Conservation (phyloP, 2,113 vertebrate species). For the Chunga burmeisteri region DNA sequence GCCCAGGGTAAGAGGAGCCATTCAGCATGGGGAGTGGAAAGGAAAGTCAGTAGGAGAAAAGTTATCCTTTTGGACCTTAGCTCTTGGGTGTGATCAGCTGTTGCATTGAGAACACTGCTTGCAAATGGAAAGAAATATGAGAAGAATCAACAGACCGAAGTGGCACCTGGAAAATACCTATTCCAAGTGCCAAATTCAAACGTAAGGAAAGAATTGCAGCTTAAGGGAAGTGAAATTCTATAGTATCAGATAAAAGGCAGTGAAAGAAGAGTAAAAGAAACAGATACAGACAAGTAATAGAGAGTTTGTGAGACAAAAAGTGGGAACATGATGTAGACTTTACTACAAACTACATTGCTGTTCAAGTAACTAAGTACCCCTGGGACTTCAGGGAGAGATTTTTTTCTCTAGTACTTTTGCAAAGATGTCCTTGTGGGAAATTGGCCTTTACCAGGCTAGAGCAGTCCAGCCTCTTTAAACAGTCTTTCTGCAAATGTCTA, state of each 20-base stretch:
- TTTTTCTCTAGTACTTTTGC: constrained; percentile 11
- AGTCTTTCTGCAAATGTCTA: constrained; percentile 15
- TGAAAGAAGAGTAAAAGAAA: not conserved
- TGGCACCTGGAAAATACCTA: not conserved
- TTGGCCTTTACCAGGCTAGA: constrained; percentile 11
- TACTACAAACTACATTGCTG: not conserved
- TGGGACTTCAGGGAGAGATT: not conserved
- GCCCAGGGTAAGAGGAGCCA: not conserved
- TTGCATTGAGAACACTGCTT: not conserved
- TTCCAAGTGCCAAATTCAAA: constrained; percentile 3
- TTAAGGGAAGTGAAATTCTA: constrained; percentile 28
- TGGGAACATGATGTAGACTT: not conserved
- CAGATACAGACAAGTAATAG: not conserved
- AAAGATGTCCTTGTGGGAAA: not conserved
- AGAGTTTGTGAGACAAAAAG: not conserved
- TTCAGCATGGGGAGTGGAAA: not conserved
- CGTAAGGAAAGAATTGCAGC: not conserved
- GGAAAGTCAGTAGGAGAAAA: not conserved
- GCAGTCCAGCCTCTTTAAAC: constrained; percentile 11
- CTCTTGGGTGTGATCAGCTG: not conserved
- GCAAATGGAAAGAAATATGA: not conserved
- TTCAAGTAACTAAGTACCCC: constrained; percentile 3
- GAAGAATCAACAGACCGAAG: not conserved
- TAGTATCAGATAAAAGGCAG: constrained; percentile 4
- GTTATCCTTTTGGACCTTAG: not conserved